phyloP scores from a whole-genome alignment of 1,140 invertebrate genomes.

The Ceratoteleas bidentatus region DNA sequence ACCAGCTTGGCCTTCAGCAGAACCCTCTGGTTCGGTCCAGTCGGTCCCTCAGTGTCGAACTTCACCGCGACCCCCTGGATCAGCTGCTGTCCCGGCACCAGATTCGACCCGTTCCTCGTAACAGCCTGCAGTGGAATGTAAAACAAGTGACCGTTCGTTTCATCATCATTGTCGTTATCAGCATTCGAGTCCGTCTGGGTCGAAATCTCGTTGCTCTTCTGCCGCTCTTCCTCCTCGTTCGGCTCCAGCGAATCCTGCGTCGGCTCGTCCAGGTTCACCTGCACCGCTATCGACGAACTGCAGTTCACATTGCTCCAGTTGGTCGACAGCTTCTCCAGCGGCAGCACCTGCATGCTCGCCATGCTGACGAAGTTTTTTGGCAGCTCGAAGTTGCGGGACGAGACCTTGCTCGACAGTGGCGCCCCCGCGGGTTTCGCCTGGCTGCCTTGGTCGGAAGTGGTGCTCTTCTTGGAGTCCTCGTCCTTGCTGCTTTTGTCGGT shows the following conservation, averaged over 20 bases:
- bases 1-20: conserved; percentile 86
- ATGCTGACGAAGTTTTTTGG: conserved; percentile 76
- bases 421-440: conserved; percentile 21
- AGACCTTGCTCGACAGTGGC: conserved; percentile 43
- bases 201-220: conserved; percentile 80
- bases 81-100: conserved; percentile 79
- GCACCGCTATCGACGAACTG: conserved; percentile 83
- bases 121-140: conserved; percentile 86
- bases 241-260: conserved; percentile 46
- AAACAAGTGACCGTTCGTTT: conserved; percentile 84
- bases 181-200: conserved; percentile 80
- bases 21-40: conserved; percentile 84
- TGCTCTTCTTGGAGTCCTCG: conserved; percentile 35
- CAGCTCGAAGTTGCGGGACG: conserved; percentile 72
- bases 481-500: conserved; percentile 20
- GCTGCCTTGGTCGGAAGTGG: not conserved
- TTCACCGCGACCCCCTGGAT: conserved; percentile 87
- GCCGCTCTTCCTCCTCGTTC: conserved; percentile 59
- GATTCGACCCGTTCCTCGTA: conserved; percentile 78
- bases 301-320: conserved; percentile 78
- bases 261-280: conserved; percentile 82
- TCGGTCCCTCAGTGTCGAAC: conserved; percentile 84
- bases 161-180: conserved; percentile 79
- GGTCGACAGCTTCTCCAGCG: conserved; percentile 77
- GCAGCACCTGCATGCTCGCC: conserved; percentile 75